Base-by-base conservation (phyloP, 2,888 invertebrate species). In the Salpingus planirostris region DNA sequence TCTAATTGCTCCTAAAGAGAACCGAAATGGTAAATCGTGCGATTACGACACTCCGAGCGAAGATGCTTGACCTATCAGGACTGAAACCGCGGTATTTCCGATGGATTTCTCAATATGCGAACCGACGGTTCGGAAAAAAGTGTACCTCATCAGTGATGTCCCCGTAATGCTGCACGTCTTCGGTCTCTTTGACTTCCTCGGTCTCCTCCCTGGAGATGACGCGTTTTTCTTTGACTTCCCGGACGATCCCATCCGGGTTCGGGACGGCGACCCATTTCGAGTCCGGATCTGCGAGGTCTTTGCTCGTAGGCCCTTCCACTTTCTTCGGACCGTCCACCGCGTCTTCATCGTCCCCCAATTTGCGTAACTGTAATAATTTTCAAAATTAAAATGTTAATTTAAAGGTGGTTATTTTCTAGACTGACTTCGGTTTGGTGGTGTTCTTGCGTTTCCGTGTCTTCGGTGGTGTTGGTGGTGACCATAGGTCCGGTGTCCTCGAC, bases 401-500 rank as follows among this genome's bases (percentile, higher is more conserved):
- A n/a, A n/a, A n/a, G n/a, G 5, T 18, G 18, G 8, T 6, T 18
- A 8, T 18, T 18, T 5, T 6, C 5, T 18, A 8, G 5, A 5
- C 18, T 18, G 5, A 80, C 81, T 76, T 90, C 89, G 36, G 87
- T 86, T 54, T 88, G 85, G 57, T 88, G 85, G 46, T 83, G 82
- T 61, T 90, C 89, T 58, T 89, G 85, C 38, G 86, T 89, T 57
- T 89, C 85, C 26, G 86, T 84, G 60, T 91, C 89, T 67, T 90
- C 89, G 26, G 87, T 90, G 42, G 90, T 90, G 45, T 87, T 87
- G 44, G 89, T 90, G 47, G 88, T 88, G 56, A 91, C 83, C 64
- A 88, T 78, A 3, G 91, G 91, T 7, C 91, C 91, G 2, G 88
- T 80, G 66, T 91, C 91, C 49, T 80, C 85, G 40, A 91, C 80